Evolutionary conservation across 2,888 invertebrate genomes (phyloP).

Genomic region (Epinotia bilunana): DNA sequence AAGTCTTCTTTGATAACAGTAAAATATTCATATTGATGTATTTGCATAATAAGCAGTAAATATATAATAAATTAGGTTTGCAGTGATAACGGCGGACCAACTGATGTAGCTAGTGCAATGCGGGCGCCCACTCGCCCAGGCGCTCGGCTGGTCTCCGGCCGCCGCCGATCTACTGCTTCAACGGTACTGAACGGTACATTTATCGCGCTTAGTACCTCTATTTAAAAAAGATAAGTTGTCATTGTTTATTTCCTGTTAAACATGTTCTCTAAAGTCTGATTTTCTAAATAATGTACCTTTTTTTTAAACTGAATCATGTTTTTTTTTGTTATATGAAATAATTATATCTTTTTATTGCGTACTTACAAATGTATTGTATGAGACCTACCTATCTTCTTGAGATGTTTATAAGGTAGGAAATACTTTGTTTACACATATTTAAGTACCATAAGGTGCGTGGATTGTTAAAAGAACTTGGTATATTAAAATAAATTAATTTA

Average conservation of each 20-base stretch:
- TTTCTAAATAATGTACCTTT: slow-evolving; percentile 41
- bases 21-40: slow-evolving; percentile 15
- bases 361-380: slow-evolving; percentile 62
- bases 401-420: slow-evolving; percentile 53
- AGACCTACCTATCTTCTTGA: slow-evolving; percentile 62
- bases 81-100: background rate
- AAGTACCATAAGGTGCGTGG: slow-evolving; percentile 70
- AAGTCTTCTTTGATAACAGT: slow-evolving; percentile 16
- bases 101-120: slow-evolving; percentile 5
- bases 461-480: slow-evolving; percentile 71
- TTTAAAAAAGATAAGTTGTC: slow-evolving; percentile 29
- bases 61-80: slow-evolving; percentile 6
- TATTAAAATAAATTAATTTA: slow-evolving; percentile 73
- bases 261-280: slow-evolving; percentile 49
- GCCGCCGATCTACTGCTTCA: background rate
- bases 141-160: slow-evolving; percentile 4
- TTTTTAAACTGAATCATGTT: slow-evolving; percentile 27
- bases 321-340: slow-evolving; percentile 46
- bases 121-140: background rate
- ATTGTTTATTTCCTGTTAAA: slow-evolving; percentile 41
- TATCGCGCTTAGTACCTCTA: slow-evolving; percentile 21
- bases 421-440: slow-evolving; percentile 62
- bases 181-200: slow-evolving; percentile 18
- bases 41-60: slow-evolving; percentile 35
- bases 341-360: slow-evolving; percentile 59